Evolutionary conservation across 2,888 invertebrate genomes (phyloP), one percentile per base, ranked within the genome.

Genomic region (Polymixis lichenea): DNA sequence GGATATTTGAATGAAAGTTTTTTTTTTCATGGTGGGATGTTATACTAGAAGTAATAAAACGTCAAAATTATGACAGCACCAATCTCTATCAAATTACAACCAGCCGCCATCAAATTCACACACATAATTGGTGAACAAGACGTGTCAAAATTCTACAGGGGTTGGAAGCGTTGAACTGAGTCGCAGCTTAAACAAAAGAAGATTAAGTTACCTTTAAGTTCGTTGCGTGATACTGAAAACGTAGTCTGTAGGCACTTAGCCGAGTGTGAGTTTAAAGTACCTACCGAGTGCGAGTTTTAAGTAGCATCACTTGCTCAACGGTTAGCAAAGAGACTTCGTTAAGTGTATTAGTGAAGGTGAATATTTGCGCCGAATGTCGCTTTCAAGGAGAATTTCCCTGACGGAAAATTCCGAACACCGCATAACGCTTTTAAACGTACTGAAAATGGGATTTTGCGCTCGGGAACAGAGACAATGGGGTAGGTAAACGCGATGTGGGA

Each of bases 101-200:
- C 64, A 60, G 61, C 78, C 69, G 56, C 78, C 60, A 80, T 86
- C 77, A 78, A 56, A 71, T 71, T 73, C 60, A 65, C 49, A 89
- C 69, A 90, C 88, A 73, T 89, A 91, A 88, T 89, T 77, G 77
- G 80, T 82, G 72, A 82, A 77, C 73, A 72, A 74, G 78, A 90
- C 88, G 90, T 91, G 91, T 91, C 90, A 91, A 88, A 91, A 91
- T 90, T 90, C 69, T 82, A 83, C 71, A 80, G 69, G 82, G 82
- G 85, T 86, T 86, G 80, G 74, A 89, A 85, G 90, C 87, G 89
- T 89, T 89, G 83, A 87, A 85, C 87, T 87, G 88, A 89, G 81
- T 79, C 72, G 75, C 75, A 85, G 87, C 73, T 86, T 81, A 88
- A 85, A 90, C 90, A 90, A 90, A 91, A 89, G 89, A 82, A 89